Base-by-base conservation (phyloP, 92 coral and sea anemone genomes). In the Epizoanthus illoricatus region DNA sequence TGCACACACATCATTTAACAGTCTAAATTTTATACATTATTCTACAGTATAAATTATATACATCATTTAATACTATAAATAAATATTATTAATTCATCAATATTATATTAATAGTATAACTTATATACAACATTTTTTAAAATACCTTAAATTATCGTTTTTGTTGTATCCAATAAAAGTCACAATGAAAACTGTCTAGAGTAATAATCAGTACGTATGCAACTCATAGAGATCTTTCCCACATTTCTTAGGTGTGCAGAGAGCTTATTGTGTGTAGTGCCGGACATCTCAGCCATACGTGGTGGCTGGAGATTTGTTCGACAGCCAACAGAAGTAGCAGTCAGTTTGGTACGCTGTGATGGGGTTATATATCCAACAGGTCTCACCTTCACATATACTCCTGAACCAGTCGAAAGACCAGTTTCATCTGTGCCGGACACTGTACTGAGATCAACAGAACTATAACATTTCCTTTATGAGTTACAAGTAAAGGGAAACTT, bases 251-350 rank as follows among this genome's bases (percentile, higher is more conserved):
- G 99, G 73, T 96, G 99, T 69, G 99, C 92, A 19, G 98, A 93
- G 67, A 91, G 99, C 75, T 92, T 96, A 62, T 75, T 96, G 64
- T 96, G 99, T 89, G 98, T 96, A 5, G 99, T 96, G 7, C 99
- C 99, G 7, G 99, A 96, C 65, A 96, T 96, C 58, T 96, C 99
- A 13, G 99, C 99, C 18, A 93, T 96, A 23, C 94, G 97, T 17
- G 94, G 99, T 17, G 98, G 94, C 23, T 96, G 99, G 99, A 84
- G 97, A 70, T 96, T 96, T 79, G 94, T 93, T n/a, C 92, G 99
- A 15, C 98, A 96, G 84, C 98, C 96, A 10, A 96, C 98, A 60
- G 98, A 96, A 73, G 99, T 96, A 21, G 96, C 99, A 10, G 99
- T 96, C 13, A 96, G 98, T 76, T 84, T 96, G 54, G 99, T 96